A percentile compares a stretch with the other conserved stretches of the same genome.
Evolutionary conservation across 2,797 vertebrate genomes (phyloP).

Genomic region (Monodelphis domestica): DNA sequence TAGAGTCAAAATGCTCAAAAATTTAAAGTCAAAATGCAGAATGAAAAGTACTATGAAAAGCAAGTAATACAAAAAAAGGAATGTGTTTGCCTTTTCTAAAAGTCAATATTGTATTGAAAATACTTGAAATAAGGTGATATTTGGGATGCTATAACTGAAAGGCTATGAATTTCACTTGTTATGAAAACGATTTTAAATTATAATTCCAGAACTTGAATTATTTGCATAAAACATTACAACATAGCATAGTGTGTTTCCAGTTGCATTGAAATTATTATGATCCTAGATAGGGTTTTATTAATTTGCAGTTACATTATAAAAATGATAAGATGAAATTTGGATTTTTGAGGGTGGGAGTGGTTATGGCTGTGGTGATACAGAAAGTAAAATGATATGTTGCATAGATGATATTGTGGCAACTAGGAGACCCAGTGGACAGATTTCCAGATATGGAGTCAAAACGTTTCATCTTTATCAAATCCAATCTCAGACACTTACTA

Average conservation of each 20-base stretch:
- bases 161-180: neutral
- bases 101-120: neutral
- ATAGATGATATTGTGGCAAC: neutral
- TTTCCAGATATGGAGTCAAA: too few species aligned
- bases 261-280: constrained; percentile 72
- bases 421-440: too few species aligned
- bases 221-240: neutral
- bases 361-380: neutral
- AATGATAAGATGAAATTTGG: neutral
- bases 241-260: constrained; percentile 23
- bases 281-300: constrained; percentile 74
- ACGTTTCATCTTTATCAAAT: too few species aligned
- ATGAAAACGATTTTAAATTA: neutral
- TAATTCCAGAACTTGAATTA: neutral
- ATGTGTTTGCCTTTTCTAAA: neutral
- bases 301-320: constrained; percentile 53
- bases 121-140: too few species aligned
- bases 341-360: neutral
- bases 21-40: neutral
- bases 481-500: too few species aligned
- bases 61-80: constrained; percentile 1
- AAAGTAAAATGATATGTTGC: neutral
- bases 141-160: neutral
- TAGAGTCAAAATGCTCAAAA: too few species aligned
- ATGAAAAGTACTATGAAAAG: neutral